Conservation (phyloP, 2,113 vertebrate species). For the Odocoileus hemionus region DNA sequence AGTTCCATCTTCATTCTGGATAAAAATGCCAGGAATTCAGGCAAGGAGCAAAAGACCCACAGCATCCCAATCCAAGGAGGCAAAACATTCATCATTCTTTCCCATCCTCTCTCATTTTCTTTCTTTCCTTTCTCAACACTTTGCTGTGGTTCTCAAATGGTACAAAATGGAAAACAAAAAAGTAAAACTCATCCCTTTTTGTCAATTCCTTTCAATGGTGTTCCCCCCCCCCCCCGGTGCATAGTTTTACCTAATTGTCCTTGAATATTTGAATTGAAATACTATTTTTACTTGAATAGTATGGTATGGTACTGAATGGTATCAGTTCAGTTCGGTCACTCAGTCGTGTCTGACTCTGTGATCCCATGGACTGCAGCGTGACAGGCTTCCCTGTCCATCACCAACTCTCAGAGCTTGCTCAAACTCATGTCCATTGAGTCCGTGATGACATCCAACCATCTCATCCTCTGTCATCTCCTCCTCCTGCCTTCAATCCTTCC, state of each 20-base stretch:
- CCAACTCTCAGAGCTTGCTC: not conserved
- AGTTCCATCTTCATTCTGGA: not conserved
- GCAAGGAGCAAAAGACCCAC: not conserved
- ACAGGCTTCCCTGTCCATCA: not conserved
- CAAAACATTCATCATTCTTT: not conserved
- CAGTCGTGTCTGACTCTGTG: not conserved
- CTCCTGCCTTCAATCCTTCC: not conserved
- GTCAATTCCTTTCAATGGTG: not conserved
- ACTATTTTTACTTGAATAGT: not conserved
- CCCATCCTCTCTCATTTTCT: not conserved
- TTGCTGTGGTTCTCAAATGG: not conserved
- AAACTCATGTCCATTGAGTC: not conserved
- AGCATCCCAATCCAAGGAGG: not conserved
- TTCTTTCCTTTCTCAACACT: not conserved
- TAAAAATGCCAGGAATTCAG: not conserved
- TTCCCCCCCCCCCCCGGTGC: not conserved
- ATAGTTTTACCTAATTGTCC: not conserved
- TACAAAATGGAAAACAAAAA: constrained; percentile 1
- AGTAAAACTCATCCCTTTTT: not conserved
- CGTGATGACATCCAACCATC: not conserved
- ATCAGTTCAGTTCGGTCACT: not conserved
- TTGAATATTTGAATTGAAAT: not conserved
- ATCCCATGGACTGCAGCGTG: not conserved
- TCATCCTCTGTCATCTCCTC: not conserved
- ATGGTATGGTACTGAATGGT: not conserved